These are phyloP conservation scores for Chrysemys picta DNA, from an alignment of 2,113 vertebrate genomes.

Conservation along the genomic window DNA sequence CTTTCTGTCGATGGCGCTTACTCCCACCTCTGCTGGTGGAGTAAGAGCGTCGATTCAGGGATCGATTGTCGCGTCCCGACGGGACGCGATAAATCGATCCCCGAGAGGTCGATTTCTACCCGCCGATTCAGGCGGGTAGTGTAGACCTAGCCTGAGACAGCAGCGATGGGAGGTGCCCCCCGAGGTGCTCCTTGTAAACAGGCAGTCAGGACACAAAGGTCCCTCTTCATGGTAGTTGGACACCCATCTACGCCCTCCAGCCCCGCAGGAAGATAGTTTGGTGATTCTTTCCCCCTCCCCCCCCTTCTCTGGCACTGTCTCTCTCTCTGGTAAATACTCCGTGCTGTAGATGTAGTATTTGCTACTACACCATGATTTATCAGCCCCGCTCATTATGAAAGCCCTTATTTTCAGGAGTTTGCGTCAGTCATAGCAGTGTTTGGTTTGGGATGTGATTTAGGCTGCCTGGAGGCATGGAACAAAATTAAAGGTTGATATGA, in stretches of 20 bases:
- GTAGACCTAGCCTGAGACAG: too few species aligned
- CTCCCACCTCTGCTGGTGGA: too few species aligned
- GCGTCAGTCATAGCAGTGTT: not conserved
- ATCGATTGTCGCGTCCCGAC: too few species aligned
- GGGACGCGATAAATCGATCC: too few species aligned
- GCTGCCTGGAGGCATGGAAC: not conserved
- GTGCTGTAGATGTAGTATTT: not conserved
- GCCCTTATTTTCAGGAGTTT: not conserved
- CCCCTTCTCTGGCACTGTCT: not conserved
- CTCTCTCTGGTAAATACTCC: not conserved
- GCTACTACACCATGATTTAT: not conserved
- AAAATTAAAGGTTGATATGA: not conserved
- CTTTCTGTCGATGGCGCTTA: too few species aligned
- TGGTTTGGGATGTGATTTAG: not conserved
- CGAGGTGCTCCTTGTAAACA: not conserved
- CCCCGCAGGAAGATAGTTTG: not conserved
- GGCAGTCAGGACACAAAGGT: not conserved
- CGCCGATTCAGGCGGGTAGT: too few species aligned
- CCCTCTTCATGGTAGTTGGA: not conserved
- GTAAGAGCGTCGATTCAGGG: too few species aligned
- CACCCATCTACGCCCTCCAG: not conserved
- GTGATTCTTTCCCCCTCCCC: not conserved
- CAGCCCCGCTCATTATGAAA: not conserved
- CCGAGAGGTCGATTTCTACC: too few species aligned
- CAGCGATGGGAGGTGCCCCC: not conserved